Evolutionary conservation across 2,888 invertebrate species (phyloP), one percentile per base, ranked within the genome.

Genomic region (Apodemia duryi): DNA sequence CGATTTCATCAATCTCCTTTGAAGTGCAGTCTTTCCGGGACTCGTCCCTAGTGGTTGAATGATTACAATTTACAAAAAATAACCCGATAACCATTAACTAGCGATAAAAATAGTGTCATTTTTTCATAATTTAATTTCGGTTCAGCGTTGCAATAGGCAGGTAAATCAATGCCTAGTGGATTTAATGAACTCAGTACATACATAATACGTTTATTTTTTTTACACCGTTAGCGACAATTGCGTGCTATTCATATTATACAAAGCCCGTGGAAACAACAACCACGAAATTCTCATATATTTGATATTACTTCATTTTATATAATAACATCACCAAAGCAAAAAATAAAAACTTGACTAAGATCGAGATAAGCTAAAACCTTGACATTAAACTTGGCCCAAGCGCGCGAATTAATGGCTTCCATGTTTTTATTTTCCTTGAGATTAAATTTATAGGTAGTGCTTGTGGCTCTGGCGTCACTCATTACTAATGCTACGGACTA

Each of bases 401-500:
- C 83, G 89, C 86, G 91, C 91, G 88, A 91, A 91, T 90, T 90
- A 91, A 91, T 91, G 87, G 88, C 88, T 90, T 91, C 91, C 89
- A 89, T 86, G 91, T 91, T 91, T 91, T 91, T 89, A 90, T 90
- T 90, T 90, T 90, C 89, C 91, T 90, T 88, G 88, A 91, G 91
- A 89, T 90, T 88, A 89, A 90, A 91, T 91, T 91, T 90, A 91
- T 90, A 85, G 84, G 79, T 85, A 81, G 78, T 77, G 86, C 80
- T 85, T 82, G 85, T 81, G 80, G 80, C 82, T 80, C 77, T 81
- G 78, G 84, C 85, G 86, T 88, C 88, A 86, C 86, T 88, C 86
- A 85, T 88, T 86, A 89, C 86, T 83, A 88, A 88, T 86, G 85
- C 85, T 83, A 77, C 79, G 79, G 81, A 77, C 80, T 83, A 79